A percentile compares a stretch with the other conserved stretches of the same genome.
Evolutionary conservation across 1,140 invertebrate species (phyloP).

Genomic region (Drosophila kepulauana): DNA sequence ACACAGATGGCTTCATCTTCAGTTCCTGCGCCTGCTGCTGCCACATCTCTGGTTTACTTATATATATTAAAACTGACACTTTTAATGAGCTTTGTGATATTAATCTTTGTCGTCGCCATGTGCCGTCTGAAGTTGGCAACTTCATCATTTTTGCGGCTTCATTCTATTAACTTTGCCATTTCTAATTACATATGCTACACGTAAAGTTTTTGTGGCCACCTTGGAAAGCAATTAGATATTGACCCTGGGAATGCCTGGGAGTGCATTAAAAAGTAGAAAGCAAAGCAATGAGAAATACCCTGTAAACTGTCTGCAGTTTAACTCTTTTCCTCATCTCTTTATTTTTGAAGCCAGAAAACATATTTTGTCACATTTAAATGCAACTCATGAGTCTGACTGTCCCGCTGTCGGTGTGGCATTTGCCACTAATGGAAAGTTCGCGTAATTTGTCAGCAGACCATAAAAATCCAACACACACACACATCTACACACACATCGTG

Average conservation of each 20-base stretch:
- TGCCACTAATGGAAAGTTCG: slow-evolving; percentile 74
- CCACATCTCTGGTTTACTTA: slow-evolving; percentile 21
- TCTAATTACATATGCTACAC: slow-evolving; percentile 39
- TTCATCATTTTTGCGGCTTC: slow-evolving; percentile 40
- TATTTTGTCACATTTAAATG: slow-evolving; percentile 27
- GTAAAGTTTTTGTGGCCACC: slow-evolving; percentile 11
- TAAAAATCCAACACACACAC: slow-evolving; percentile 62
- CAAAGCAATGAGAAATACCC: not conserved
- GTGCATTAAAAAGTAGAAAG: not conserved
- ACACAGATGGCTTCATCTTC: not conserved
- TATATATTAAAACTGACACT: slow-evolving; percentile 74
- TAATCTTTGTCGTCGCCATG: slow-evolving; percentile 70
- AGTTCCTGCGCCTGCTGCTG: not conserved
- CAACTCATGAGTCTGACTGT: slow-evolving; percentile 32
- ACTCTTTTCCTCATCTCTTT: not conserved
- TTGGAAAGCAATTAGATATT: slow-evolving; percentile 34
- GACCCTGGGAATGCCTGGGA: slow-evolving; percentile 22
- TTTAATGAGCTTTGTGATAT: slow-evolving; percentile 79
- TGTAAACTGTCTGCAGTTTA: not conserved
- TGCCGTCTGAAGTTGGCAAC: slow-evolving; percentile 39
- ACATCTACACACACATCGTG: slow-evolving; percentile 33
- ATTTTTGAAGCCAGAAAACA: not conserved
- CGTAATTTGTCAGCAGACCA: slow-evolving; percentile 80
- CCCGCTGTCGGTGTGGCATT: slow-evolving; percentile 14
- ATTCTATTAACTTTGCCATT: slow-evolving; percentile 43